Evolutionary conservation across 2,888 invertebrate species (phyloP), one percentile per base, ranked within the genome.

Genomic region (Rugalucina vietnamica): DNA sequence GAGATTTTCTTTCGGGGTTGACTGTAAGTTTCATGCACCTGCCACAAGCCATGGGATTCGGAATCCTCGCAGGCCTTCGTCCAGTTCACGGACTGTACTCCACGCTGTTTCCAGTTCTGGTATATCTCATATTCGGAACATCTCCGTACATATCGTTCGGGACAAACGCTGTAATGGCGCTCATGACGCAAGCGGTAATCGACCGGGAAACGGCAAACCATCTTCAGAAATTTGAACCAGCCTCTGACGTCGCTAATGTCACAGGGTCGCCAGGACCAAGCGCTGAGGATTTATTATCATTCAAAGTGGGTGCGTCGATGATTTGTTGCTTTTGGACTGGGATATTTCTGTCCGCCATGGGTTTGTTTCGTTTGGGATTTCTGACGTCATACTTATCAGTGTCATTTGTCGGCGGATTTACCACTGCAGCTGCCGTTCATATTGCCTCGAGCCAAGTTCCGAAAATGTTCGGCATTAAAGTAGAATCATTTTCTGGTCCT

Each of bases 1-100:
- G 81, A 10, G 93, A 93, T 85, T 34, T 92, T 27, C 50, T 93
- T 12, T 88, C 92, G 21, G 94, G 93, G 0, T 76, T 93, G 18
- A 92, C 93, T 14, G 91, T 90, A 27, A 92, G 91, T 18, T 92
- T 93, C 80, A 90, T 94, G 82, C 93, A 94, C 81, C 90, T 94
- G 36, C 93, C 94, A 0, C 94, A 93, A 82, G 92, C 93, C 18
- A 90, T 93, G 83, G 93, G 92, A 8, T 93, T 91, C 76, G 92
- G 92, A 27, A 81, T 92, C 24, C 90, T 93, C 27, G 90, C 93
- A 14, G 89, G 89, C n/a, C 86, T 93, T 21, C 84, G 88, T 2
- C 92, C 93, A 18, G 83, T 91, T 8, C 80, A 91, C 71, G 93
- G 93, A 0, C 88, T 93, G 34, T 93, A 93, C 85, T 86, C 90